These are phyloP conservation scores for Stictocephala bisonia DNA, from an alignment of 2,888 invertebrate genomes.

Conservation along the genomic window DNA sequence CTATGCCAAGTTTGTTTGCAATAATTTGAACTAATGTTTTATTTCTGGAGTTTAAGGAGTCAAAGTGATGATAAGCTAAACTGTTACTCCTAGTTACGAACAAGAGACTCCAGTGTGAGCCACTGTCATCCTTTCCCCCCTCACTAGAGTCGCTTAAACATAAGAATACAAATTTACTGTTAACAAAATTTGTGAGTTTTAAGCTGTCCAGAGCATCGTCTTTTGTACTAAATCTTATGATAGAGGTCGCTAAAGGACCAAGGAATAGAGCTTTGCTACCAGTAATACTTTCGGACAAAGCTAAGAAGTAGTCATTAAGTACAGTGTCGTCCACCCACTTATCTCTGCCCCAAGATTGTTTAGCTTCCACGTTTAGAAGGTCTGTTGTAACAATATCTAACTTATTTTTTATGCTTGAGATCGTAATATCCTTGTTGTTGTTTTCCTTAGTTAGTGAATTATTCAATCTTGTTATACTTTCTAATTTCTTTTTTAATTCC, in stretches of 20 bases:
- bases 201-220: not conserved
- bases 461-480: not conserved
- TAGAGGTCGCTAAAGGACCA: not conserved
- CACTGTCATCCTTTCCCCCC: no score
- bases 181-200: no score
- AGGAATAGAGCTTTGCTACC: not conserved
- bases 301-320: not conserved
- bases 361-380: not conserved
- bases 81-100: not conserved
- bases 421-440: not conserved
- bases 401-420: not conserved
- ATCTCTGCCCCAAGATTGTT: not conserved
- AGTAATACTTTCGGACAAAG: not conserved
- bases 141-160: no score
- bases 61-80: not conserved
- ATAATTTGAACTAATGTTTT: no score
- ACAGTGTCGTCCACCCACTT: slow-evolving; percentile 1
- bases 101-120: not conserved
- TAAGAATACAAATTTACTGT: no score
- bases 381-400: not conserved
- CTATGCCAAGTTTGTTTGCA: not conserved
- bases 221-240: not conserved
- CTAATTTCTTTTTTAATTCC: not conserved
- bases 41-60: not conserved
- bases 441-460: not conserved